Base-by-base conservation (phyloP, 2,888 invertebrate genomes). In the Aporophyla lueneburgensis region DNA sequence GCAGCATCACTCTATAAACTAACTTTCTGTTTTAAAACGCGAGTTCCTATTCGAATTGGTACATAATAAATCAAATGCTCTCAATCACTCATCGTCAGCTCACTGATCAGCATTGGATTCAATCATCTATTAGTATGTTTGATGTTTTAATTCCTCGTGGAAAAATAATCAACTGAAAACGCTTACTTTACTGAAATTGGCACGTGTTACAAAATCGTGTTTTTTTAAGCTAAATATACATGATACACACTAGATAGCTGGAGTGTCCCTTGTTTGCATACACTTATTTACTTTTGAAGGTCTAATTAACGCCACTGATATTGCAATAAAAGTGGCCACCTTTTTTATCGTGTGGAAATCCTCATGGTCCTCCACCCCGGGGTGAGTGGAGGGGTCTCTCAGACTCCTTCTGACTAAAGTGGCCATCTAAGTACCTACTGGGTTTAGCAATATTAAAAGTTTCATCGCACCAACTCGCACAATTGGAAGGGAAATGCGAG, bases 1-100 rank as follows among this genome's bases (percentile, higher is more conserved):
- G 5, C 1, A 19, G 19, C 21, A 59, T 21, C 16, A 12, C n/a
- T n/a, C 1, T 7, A 53, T 27, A 21, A 27, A 68, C 16, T 27
- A 19, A n/a, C 54, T 71, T 71, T 54, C 14, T n/a, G 24, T 27
- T 46, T 40, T 16, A 43, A 71, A 54, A 43, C n/a, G 71, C 16
- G 71, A 19, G 19, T 19, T 56, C 7, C 14, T 33, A 7, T 21
- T 7, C 10, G 5, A 16, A 63, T 33, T 46, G 33, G 24, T 53
- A 19, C 9, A n/a, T 24, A 66, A 40, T 54, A 76, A 66, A 75
- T 53, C 5, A 27, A 62, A 54, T 49, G 54, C 49, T 66, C 5
- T 76, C 46, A 49, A 76, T 49, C 77, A 76, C n/a, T 66, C 75
- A 76, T 54, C 76, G 46, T 66, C 65, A 76, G 46, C 3, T 75